Evolutionary conservation across 1,140 invertebrate species (phyloP).

Genomic region (Linepithema humile): DNA sequence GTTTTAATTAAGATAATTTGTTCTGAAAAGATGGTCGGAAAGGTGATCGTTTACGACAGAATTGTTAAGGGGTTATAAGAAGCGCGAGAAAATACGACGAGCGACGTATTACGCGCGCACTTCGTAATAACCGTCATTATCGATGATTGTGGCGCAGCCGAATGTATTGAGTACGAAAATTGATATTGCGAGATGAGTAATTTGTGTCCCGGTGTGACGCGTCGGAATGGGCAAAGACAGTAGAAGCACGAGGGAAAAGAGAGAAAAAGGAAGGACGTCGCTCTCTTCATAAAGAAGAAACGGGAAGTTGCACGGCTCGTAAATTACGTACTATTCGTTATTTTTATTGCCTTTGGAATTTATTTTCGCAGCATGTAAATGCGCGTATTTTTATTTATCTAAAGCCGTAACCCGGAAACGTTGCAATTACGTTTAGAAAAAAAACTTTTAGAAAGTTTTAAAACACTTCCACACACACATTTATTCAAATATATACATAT

Average conservation of each 20-base stretch:
- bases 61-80: slow-evolving; percentile 24
- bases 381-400: neutral
- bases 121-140: slow-evolving; percentile 70
- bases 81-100: neutral
- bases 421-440: no score
- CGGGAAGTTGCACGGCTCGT: neutral
- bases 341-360: neutral
- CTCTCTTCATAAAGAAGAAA: neutral
- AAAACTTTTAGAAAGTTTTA: neutral
- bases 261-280: neutral
- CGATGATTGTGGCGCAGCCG: slow-evolving; percentile 57
- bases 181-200: slow-evolving; percentile 65
- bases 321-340: slow-evolving; percentile 6
- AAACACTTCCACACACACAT: neutral
- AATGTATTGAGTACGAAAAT: slow-evolving; percentile 50
- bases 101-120: slow-evolving; percentile 7
- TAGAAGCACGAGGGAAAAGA: no score
- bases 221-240: neutral
- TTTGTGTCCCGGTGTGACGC: slow-evolving; percentile 46
- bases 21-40: neutral
- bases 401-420: neutral
- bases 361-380: neutral
- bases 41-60: slow-evolving; percentile 11
- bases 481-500: neutral
- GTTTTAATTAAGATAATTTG: slow-evolving; percentile 45